A percentile compares a stretch with the other conserved stretches of the same genome.
These are phyloP conservation scores for Brachionus sp. DNA, from an alignment of 1,140 invertebrate species.

Conservation along the genomic window DNA sequence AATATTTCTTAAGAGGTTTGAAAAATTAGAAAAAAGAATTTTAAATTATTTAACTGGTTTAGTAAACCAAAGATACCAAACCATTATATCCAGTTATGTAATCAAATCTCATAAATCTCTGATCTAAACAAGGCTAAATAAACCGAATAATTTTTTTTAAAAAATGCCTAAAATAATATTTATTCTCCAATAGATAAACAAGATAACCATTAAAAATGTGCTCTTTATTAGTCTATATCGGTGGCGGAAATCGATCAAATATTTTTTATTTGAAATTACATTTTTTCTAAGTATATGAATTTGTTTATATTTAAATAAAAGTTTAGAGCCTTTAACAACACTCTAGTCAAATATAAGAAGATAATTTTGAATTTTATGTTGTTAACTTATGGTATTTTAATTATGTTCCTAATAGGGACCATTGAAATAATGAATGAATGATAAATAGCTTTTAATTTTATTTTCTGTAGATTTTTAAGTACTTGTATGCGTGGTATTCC, in stretches of 20 bases:
- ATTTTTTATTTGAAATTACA: not conserved
- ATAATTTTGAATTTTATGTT: not conserved
- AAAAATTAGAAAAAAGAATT: not conserved
- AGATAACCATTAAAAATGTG: not conserved
- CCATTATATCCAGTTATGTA: not conserved
- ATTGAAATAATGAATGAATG: conserved; percentile 10
- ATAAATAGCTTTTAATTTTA: conserved; percentile 1
- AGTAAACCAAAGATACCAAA: not conserved
- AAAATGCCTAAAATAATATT: not conserved
- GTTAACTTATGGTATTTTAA: conserved; percentile 3
- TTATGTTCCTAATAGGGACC: not conserved
- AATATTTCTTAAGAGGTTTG: not conserved
- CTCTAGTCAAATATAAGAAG: conserved; percentile 1
- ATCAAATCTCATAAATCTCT: not conserved
- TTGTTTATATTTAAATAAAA: not conserved
- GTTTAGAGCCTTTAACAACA: not conserved
- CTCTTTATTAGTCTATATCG: not conserved
- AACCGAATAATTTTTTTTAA: not conserved
- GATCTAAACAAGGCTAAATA: not conserved
- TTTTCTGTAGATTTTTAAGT: not conserved
- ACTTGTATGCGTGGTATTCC: not conserved
- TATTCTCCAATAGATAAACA: not conserved
- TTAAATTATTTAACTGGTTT: not conserved
- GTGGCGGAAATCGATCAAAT: not conserved
- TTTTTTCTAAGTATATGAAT: not conserved